These are phyloP conservation scores for Etheostoma nigrum DNA, from an alignment of 2,797 vertebrate genomes.

Conservation along the genomic window DNA sequence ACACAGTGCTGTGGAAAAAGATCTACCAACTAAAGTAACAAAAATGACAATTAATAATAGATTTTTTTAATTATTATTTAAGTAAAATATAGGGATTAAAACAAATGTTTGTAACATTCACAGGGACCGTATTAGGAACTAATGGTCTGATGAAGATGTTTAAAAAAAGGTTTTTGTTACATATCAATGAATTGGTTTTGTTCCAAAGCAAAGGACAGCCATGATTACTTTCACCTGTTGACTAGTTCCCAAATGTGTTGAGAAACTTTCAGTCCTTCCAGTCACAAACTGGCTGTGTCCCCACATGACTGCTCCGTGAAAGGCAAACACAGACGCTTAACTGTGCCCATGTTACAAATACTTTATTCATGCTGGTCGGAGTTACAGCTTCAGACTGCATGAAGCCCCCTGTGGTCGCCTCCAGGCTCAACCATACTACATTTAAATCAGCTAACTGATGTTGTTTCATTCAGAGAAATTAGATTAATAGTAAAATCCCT, in stretches of 20 bases:
- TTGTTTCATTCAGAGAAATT: slow-evolving; percentile 18
- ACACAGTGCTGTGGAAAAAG: no score
- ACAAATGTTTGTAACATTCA: no score
- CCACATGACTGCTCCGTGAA: slow-evolving; percentile 51
- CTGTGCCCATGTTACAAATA: slow-evolving; percentile 68
- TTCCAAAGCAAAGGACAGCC: neutral
- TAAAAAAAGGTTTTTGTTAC: neutral
- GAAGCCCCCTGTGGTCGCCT: slow-evolving; percentile 22
- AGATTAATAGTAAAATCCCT: slow-evolving; percentile 1
- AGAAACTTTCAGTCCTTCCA: slow-evolving; percentile 24
- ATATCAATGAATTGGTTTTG: neutral
- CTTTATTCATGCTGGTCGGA: slow-evolving; percentile 59
- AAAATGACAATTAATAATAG: no score
- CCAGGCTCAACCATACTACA: slow-evolving; percentile 41
- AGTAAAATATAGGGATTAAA: no score
- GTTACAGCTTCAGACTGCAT: slow-evolving; percentile 51
- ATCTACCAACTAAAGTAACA: no score
- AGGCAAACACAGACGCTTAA: slow-evolving; percentile 61
- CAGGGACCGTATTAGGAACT: no score
- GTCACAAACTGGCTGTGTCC: slow-evolving; percentile 25
- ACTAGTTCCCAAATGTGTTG: slow-evolving; percentile 18
- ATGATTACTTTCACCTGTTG: neutral
- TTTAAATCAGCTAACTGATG: slow-evolving; percentile 44
- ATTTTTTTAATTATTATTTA: no score
- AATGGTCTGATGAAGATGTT: no score